These are phyloP conservation scores for Drosophila burlai DNA, from an alignment of 1,140 invertebrate species.

Conservation along the genomic window DNA sequence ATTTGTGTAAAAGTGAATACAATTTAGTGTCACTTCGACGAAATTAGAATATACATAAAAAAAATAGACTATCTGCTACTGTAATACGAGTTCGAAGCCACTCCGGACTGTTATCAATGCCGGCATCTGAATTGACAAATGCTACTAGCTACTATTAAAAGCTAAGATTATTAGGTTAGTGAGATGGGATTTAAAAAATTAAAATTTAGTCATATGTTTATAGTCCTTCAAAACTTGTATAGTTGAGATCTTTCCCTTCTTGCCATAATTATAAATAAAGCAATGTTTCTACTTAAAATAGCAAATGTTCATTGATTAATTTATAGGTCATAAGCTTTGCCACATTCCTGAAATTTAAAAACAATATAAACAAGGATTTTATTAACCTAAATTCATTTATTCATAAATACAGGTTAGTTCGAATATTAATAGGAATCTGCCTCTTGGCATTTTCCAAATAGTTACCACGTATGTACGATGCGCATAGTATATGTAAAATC, in stretches of 20 bases:
- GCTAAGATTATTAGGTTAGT: background rate
- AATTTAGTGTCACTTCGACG: background rate
- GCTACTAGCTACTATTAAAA: background rate
- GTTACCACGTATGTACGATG: constrained; percentile 25
- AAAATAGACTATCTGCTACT: background rate
- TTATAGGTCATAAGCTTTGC: background rate
- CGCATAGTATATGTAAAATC: constrained; percentile 24
- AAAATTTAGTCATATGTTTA: background rate
- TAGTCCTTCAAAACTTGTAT: background rate
- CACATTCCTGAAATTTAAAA: background rate
- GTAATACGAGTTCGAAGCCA: background rate
- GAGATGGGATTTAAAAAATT: background rate
- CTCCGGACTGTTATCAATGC: background rate
- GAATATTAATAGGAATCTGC: background rate
- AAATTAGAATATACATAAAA: background rate
- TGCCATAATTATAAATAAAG: background rate
- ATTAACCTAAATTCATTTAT: background rate
- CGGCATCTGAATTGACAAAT: constrained; percentile 23
- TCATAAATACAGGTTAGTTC: background rate
- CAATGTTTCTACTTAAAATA: background rate
- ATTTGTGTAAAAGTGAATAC: background rate
- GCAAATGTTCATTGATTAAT: background rate
- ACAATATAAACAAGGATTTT: background rate
- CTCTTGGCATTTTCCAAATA: constrained; percentile 2
- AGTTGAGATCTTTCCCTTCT: background rate